Conservation (phyloP, 2,888 invertebrate species). For the Scaptomyza reducta region DNA sequence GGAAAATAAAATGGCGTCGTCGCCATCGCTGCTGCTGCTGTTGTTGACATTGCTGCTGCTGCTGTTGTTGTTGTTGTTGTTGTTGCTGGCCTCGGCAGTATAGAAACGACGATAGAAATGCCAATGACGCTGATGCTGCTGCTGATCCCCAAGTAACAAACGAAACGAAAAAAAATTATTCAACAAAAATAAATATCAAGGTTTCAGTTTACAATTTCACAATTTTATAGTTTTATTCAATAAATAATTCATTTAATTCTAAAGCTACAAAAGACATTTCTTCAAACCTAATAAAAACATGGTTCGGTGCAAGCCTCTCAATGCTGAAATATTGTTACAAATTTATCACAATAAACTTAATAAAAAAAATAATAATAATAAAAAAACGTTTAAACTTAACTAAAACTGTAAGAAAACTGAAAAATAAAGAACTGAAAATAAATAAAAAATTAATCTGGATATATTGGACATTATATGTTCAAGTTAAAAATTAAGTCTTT, state of each 20-base stretch:
- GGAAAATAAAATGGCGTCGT: slow-evolving; percentile 73
- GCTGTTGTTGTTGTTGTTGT: slow-evolving; percentile 14
- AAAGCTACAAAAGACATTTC: not conserved
- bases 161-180: not conserved
- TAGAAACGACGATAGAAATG: slow-evolving; percentile 55
- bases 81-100: slow-evolving; percentile 41
- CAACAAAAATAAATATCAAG: slow-evolving; percentile 21
- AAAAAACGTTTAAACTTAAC: too few relatives aligned
- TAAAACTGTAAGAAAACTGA: too few relatives aligned
- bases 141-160: slow-evolving; percentile 32
- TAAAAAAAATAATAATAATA: too few relatives aligned
- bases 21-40: slow-evolving; percentile 12
- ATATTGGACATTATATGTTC: too few relatives aligned
- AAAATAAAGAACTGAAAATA: too few relatives aligned
- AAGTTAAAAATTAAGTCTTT: too few relatives aligned
- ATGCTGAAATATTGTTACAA: too few relatives aligned
- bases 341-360: too few relatives aligned
- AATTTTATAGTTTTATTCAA: slow-evolving; percentile 60
- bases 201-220: slow-evolving; percentile 74
- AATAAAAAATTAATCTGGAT: too few relatives aligned
- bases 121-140: slow-evolving; percentile 52
- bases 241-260: slow-evolving; percentile 67
- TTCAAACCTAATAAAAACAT: too few relatives aligned
- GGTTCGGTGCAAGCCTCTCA: too few relatives aligned
- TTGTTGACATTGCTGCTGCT: slow-evolving; percentile 2